These are phyloP conservation scores for Acanthurus lineatus DNA, from an alignment of 2,797 vertebrate species.

Conservation along the genomic window DNA sequence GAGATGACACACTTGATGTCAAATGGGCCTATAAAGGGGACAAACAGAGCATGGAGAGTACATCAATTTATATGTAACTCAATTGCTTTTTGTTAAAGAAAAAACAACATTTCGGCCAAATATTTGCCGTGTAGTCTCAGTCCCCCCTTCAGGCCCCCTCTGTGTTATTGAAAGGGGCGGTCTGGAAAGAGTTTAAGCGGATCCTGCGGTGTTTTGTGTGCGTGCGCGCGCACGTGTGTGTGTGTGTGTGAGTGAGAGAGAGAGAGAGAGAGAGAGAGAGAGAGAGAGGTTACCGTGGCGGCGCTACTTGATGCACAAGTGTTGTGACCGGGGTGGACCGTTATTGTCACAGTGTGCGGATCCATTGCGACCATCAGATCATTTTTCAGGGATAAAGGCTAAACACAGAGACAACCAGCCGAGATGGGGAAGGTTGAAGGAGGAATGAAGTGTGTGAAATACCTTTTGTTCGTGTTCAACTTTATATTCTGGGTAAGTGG, in stretches of 20 bases:
- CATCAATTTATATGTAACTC: neutral
- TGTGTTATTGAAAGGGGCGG: constrained; percentile 81
- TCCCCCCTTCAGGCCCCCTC: constrained; percentile 67
- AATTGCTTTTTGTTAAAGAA: neutral
- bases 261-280: constrained; percentile 47
- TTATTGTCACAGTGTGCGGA: constrained; percentile 59
- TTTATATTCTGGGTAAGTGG: constrained; percentile 96
- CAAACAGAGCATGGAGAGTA: neutral
- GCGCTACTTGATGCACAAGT: constrained; percentile 55
- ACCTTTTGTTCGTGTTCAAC: constrained; percentile 95
- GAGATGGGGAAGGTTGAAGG: constrained; percentile 91
- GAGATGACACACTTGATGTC: neutral
- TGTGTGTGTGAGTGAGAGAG: constrained; percentile 23
- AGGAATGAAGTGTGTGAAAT: constrained; percentile 94
- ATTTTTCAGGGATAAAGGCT: constrained; percentile 4
- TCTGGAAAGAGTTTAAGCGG: constrained; percentile 81
- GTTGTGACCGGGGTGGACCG: constrained; percentile 48
- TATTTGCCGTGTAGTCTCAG: constrained; percentile 53
- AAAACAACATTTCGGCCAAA: constrained; percentile 12
- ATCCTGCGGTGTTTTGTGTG: constrained; percentile 67
- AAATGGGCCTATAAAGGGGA: neutral
- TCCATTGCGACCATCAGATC: constrained; percentile 10
- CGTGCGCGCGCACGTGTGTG: neutral
- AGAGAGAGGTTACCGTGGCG: constrained; percentile 21
- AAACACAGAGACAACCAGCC: constrained; percentile 22